A percentile compares a stretch with the other conserved stretches of the same genome.
Evolutionary conservation across 2,113 vertebrate genomes (phyloP).

Genomic region (Actinemys pallida): DNA sequence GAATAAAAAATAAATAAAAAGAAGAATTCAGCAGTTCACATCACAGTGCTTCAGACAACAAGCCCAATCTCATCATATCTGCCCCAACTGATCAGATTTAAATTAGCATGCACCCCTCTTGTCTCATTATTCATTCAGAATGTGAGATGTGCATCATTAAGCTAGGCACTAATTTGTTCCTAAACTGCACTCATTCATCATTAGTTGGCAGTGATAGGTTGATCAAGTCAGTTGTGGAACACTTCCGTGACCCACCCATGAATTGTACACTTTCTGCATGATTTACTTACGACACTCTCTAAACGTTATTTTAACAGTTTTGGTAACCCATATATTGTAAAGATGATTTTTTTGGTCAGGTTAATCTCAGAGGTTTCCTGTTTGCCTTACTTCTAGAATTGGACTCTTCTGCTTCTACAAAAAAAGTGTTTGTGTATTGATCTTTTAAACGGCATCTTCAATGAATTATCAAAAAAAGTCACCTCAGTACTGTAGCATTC

Average conservation of each 20-base stretch:
- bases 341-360: background rate
- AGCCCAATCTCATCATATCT: background rate
- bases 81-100: background rate
- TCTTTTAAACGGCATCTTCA: background rate
- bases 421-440: background rate
- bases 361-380: background rate
- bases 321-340: background rate
- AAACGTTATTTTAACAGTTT: constrained; percentile 17
- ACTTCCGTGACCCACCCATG: background rate
- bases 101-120: background rate
- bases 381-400: background rate
- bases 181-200: constrained; percentile 47
- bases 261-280: constrained; percentile 39
- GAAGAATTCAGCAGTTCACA: background rate
- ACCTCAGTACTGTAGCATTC: background rate
- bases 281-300: constrained; percentile 13
- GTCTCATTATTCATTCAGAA: constrained; percentile 34
- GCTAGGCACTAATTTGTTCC: constrained; percentile 37
- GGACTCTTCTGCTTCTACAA: background rate
- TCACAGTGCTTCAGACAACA: background rate
- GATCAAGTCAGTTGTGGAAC: constrained; percentile 32
- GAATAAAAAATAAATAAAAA: background rate
- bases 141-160: constrained; percentile 48
- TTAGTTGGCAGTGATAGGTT: constrained; percentile 8
- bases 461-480: background rate